These are phyloP conservation scores for Homarus americanus DNA, from an alignment of 1,140 invertebrate species.

Conservation along the genomic window DNA sequence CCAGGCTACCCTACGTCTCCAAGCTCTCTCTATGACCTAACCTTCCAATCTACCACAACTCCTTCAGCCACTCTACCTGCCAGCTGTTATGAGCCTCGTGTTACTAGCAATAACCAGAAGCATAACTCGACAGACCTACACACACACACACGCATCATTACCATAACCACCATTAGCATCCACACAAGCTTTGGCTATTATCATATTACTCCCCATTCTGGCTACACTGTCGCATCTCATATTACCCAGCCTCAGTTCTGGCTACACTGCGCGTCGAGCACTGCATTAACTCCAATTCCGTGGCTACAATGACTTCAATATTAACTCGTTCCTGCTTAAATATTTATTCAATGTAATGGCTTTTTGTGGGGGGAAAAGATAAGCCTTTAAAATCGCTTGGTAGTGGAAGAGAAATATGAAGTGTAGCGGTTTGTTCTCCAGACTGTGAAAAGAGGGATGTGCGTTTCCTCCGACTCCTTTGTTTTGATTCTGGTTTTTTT, in stretches of 20 bases:
- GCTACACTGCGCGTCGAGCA: neutral
- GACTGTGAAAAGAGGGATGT: too few relatives aligned
- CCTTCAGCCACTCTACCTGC: too few relatives aligned
- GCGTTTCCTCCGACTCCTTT: too few relatives aligned
- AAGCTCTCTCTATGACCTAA: too few relatives aligned
- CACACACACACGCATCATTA: neutral
- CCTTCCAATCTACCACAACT: too few relatives aligned
- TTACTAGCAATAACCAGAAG: neutral
- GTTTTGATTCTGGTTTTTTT: too few relatives aligned
- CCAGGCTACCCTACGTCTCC: too few relatives aligned
- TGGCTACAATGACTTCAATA: too few relatives aligned
- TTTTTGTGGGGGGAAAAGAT: neutral
- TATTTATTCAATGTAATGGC: neutral
- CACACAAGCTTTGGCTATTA: constrained; percentile 11
- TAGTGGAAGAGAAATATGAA: too few relatives aligned
- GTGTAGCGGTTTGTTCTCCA: too few relatives aligned
- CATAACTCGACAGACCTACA: neutral
- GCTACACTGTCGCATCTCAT: neutral
- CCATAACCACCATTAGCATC: constrained; percentile 14
- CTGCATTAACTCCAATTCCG: neutral
- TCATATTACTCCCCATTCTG: neutral
- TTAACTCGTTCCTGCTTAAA: neutral
- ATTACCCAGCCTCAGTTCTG: neutral
- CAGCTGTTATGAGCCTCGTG: too few relatives aligned
- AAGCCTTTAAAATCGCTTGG: too few relatives aligned